Evolutionary conservation across 2,797 vertebrate genomes (phyloP), one percentile per base, ranked within the genome.

Genomic region (Acrossocheilus fasciatus): DNA sequence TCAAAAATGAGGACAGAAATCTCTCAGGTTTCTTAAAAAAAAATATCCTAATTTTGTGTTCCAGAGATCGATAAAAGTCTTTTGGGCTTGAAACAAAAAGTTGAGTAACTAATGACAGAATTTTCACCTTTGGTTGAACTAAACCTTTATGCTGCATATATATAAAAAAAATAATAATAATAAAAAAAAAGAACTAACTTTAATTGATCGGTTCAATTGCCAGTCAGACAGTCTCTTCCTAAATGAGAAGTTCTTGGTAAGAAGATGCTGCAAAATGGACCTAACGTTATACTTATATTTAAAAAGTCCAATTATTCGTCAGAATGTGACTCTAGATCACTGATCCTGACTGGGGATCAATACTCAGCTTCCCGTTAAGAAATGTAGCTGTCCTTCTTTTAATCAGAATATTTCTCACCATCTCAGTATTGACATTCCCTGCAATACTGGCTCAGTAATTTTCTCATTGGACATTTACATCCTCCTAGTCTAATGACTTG

Each of bases 371-470:
- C 11, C 26, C 15, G 36, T 77, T 68, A 52, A 84, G 62, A 69
- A 78, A 69, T 78, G 10, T 23, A 43, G 62, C 62, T 68, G 43
- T 75, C 26, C 15, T 30, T 69, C 62, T 76, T 74, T 84, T 76
- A 84, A 84, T 76, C 57, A 36, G 57, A 54, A 30, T 57, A 54
- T 84, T 54, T 84, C 30, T 52, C 45, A 68, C 14, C 34, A 50
- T 82, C 34, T 66, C 62, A 43, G 14, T 78, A 68, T 68, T 84
- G 83, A 84, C 83, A 15, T 69, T 76, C 23, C 4, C 45, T 69
- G 45, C 23, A 11, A 30, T 30, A 23, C 62, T 12, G 34, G 7
- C 73, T 68, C 59, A 68, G 70, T 75, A 10, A 47, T 52, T 52
- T 66, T 76, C 17, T 52, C 20, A 1, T 1, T 77, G 82, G 59